phyloP scores from a whole-genome alignment of 2,888 invertebrate species.

The Drosophila pullipes region DNA sequence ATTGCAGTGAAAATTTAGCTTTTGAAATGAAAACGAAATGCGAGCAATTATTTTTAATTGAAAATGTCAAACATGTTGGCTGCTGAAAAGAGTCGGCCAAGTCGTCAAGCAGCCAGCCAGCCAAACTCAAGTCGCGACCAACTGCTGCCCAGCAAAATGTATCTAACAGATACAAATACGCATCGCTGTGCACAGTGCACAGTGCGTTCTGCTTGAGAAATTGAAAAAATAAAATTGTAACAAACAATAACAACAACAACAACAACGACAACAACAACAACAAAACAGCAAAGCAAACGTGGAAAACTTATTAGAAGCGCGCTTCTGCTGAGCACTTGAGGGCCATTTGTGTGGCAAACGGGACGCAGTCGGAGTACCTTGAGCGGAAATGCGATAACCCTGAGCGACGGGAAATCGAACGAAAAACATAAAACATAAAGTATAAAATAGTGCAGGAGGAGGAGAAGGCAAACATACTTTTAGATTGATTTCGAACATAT shows the following conservation, averaged over 20 bases:
- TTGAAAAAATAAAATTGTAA: constrained; percentile 4
- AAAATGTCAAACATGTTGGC: constrained; percentile 79
- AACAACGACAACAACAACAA: neutral
- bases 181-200: constrained; percentile 5
- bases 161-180: constrained; percentile 33
- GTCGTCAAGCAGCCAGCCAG: constrained; percentile 43
- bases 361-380: constrained; percentile 59
- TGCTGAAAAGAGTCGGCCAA: constrained; percentile 63
- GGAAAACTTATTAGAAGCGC: constrained; percentile 51
- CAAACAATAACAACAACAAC: neutral
- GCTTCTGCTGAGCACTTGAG: constrained; percentile 54
- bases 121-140: constrained; percentile 20
- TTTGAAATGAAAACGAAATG: constrained; percentile 73
- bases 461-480: neutral
- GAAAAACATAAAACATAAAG: constrained; percentile 35
- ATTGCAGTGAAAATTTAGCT: constrained; percentile 69
- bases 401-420: constrained; percentile 66
- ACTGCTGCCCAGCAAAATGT: constrained; percentile 25
- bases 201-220: constrained; percentile 44
- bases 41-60: constrained; percentile 82
- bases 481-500: neutral
- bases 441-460: neutral
- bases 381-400: constrained; percentile 80
- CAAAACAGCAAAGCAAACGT: constrained; percentile 31
- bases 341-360: constrained; percentile 39